Evolutionary conservation across 2,113 vertebrate genomes (phyloP), one percentile per base, ranked within the genome.

Genomic region (Chaetura pelagica): DNA sequence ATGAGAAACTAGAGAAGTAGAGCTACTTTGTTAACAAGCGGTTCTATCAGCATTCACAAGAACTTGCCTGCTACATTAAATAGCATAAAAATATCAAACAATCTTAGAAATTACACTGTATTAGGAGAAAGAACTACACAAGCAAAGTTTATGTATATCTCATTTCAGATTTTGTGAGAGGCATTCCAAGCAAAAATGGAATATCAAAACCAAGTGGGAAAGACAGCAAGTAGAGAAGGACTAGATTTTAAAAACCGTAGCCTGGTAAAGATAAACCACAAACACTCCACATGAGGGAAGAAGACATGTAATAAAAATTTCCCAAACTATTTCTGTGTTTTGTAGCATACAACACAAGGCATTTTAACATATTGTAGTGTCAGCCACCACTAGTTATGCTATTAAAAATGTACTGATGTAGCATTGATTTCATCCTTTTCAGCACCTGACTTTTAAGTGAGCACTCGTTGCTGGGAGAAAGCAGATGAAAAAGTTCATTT

Each of bases 401-500:
- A 74, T 88, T 80, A 76, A 93, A 68, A 40, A 34, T 5, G 1
- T 66, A 74, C 63, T 64, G 73, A 72, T 61, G 49, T 6, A 44
- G 32, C 72, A 67, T 57, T 89, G 82, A 35, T 59, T 94, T 80
- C 16, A 3, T 51, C 61, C 76, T 93, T 97, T 86, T 77, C 93
- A 86, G 75, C 67, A 80, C 42, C 44, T 58, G 91, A 27, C 48
- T 77, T 93, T 57, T 88, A 94, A 96, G 71, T 35, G 52, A 81
- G 68, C 48, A 63, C 76, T 96, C 94, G 68, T 8, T 81, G 64
- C 76, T 86, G 35, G 88, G 84, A 90, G 68, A 89, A 77, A 78
- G 64, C 40, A 90, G 94, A 96, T 92, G 79, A 96, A 96, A 87
- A 85, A 72, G 44, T 80, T 91, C 68, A 34, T 88, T 94, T 94